phyloP scores from a whole-genome alignment of 2,797 vertebrate genomes.

The Clarias fuscus region DNA sequence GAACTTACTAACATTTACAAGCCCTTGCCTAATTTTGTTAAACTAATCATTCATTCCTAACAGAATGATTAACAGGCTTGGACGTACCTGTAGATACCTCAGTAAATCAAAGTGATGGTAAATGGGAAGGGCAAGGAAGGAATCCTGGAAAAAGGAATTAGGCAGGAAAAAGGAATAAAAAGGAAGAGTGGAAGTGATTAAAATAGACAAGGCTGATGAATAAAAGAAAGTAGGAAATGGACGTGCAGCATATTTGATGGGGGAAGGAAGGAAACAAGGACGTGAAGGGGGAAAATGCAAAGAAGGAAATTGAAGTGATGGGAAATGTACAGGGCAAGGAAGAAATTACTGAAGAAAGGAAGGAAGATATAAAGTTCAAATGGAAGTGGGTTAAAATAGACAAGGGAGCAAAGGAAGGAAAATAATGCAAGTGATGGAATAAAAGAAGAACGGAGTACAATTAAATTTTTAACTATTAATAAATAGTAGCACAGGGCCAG shows the following conservation, averaged over 20 bases:
- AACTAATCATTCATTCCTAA: not conserved
- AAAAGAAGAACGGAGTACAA: not conserved
- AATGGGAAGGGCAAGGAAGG: not conserved
- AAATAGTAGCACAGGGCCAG: no score
- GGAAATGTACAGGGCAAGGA: not conserved
- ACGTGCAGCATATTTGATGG: not conserved
- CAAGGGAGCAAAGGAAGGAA: not conserved
- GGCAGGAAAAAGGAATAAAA: no score
- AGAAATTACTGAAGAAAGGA: not conserved
- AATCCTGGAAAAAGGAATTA: no score
- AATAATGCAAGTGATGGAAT: not conserved
- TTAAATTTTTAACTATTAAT: not conserved
- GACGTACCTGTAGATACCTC: not conserved
- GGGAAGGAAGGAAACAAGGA: not conserved
- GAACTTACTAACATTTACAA: not conserved
- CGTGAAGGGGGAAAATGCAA: not conserved
- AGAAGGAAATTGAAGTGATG: not conserved
- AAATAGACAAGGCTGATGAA: not conserved
- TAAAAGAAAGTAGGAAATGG: not conserved
- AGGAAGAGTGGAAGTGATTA: not conserved
- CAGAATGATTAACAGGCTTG: not conserved
- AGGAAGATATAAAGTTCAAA: not conserved
- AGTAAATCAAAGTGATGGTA: not conserved
- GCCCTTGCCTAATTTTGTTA: not conserved
- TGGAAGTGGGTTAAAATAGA: not conserved